Percentiles rank a stretch among this genome's conserved stretches.
phyloP scores from a whole-genome alignment of 2,797 vertebrate species.

The Sardinella longiceps region DNA sequence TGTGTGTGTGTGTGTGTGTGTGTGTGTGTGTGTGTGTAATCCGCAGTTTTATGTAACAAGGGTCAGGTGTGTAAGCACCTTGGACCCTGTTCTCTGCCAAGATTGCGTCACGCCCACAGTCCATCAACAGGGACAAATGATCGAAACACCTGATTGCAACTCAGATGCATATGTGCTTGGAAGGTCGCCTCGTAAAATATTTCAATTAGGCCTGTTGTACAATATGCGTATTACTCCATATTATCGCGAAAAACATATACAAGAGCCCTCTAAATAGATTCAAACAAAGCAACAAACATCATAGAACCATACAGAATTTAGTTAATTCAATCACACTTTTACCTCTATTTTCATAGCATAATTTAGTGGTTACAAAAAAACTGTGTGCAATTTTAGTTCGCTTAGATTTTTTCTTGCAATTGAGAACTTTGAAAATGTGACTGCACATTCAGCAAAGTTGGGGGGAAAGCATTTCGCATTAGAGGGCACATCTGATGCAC shows the following conservation, averaged over 20 bases:
- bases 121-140: conserved; percentile 32
- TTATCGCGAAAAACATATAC: not conserved
- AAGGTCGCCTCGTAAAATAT: not conserved
- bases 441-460: not conserved
- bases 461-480: not conserved
- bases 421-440: not conserved
- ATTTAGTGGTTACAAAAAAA: no score
- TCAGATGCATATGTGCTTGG: conserved; percentile 35
- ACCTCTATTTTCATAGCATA: no score
- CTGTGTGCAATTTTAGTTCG: not conserved
- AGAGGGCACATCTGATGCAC: not conserved
- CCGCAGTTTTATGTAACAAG: conserved; percentile 60
- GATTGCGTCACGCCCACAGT: conserved; percentile 62
- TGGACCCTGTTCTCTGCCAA: conserved; percentile 65
- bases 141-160: conserved; percentile 31
- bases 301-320: no score
- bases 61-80: conserved; percentile 66
- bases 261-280: not conserved
- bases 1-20: not conserved
- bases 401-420: not conserved
- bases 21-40: not conserved
- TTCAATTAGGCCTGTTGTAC: not conserved
- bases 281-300: no score
- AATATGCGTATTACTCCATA: not conserved
- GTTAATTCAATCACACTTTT: no score